A percentile compares a stretch with the other conserved stretches of the same genome.
Evolutionary conservation across 2,797 vertebrate genomes (phyloP).

Genomic region (Gymnodraco acuticeps): DNA sequence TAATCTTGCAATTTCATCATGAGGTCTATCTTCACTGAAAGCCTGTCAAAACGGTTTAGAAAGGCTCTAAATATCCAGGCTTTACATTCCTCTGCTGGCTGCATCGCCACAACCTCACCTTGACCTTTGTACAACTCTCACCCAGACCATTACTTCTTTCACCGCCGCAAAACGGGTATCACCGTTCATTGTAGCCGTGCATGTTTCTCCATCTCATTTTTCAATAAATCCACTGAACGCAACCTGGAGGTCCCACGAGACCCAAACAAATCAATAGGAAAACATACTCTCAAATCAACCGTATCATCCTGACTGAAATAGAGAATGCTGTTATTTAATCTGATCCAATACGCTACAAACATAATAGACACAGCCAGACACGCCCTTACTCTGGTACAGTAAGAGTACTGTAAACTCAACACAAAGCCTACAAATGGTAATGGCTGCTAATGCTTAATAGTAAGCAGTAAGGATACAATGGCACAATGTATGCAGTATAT

Average conservation of each 20-base stretch:
- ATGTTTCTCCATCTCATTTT: constrained; percentile 64
- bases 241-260: constrained; percentile 53
- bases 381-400: background rate
- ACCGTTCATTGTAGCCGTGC: constrained; percentile 16
- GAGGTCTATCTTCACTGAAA: background rate
- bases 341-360: constrained; percentile 37
- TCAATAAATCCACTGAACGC: constrained; percentile 62
- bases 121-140: constrained; percentile 49
- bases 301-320: constrained; percentile 75
- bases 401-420: constrained; percentile 4
- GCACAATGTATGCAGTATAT: background rate
- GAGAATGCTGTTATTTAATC: constrained; percentile 68
- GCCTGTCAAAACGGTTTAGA: background rate
- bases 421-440: constrained; percentile 12
- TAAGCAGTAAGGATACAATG: constrained; percentile 12
- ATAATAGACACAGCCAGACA: constrained; percentile 19
- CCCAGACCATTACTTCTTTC: constrained; percentile 30
- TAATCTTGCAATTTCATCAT: background rate
- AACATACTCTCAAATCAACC: constrained; percentile 77
- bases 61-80: background rate
- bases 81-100: constrained; percentile 24
- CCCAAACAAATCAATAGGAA: constrained; percentile 83
- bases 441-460: constrained; percentile 18
- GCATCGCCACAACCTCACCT: constrained; percentile 22
- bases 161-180: constrained; percentile 25